Evolutionary conservation across 1,140 invertebrate genomes (phyloP).

Genomic region (Sarcophaga peregrina): DNA sequence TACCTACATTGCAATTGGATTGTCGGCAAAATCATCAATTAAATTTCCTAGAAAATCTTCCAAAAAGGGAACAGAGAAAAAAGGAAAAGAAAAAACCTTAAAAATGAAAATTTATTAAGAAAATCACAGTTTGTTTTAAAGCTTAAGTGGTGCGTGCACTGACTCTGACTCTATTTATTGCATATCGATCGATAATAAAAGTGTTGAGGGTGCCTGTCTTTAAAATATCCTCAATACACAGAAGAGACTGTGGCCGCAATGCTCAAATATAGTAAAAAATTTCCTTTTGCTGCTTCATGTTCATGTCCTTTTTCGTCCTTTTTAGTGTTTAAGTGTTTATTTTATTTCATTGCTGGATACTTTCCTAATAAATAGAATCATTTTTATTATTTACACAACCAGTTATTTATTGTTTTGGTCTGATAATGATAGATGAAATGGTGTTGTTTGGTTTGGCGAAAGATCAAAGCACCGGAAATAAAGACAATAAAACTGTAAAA

Average conservation of each 20-base stretch:
- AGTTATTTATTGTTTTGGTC: conserved; percentile 19
- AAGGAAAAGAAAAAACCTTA: not conserved
- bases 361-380: not conserved
- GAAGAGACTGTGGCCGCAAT: not conserved
- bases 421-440: too few species aligned
- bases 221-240: not conserved
- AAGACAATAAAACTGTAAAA: not conserved
- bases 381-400: not conserved
- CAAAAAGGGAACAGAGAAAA: too few species aligned
- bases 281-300: not conserved
- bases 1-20: not conserved
- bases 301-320: not conserved
- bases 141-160: not conserved
- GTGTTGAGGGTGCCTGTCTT: not conserved
- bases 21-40: conserved; percentile 21
- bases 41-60: not conserved
- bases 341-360: not conserved
- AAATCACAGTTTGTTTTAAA: not conserved
- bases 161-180: too few species aligned
- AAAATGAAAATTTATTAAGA: not conserved
- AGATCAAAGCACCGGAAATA: conserved; percentile 10
- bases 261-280: not conserved
- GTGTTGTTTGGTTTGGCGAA: not conserved
- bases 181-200: conserved; percentile 7
- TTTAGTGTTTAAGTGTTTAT: not conserved